phyloP scores from a whole-genome alignment of 2,797 vertebrate species.

The Garrulus glandarius region DNA sequence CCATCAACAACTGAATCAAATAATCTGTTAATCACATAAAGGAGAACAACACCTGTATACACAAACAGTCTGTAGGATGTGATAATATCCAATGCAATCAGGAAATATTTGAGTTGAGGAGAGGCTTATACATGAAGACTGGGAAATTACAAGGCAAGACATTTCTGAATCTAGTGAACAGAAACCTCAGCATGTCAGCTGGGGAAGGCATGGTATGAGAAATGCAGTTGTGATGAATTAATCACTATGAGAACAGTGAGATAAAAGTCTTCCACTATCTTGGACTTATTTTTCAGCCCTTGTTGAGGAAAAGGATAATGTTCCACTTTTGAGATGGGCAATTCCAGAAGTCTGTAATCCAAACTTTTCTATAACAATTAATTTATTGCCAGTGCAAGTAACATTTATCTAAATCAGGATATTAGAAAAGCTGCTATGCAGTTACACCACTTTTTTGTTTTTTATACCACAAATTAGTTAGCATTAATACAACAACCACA shows the following conservation, averaged over 20 bases:
- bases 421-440: background rate
- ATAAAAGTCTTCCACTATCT: background rate
- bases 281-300: background rate
- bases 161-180: slow-evolving; percentile 60
- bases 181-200: slow-evolving; percentile 11
- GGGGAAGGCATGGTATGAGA: background rate
- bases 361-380: background rate
- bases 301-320: background rate
- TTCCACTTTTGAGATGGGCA: background rate
- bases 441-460: background rate
- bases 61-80: slow-evolving; percentile 46
- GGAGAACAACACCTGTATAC: slow-evolving; percentile 46
- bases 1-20: slow-evolving; percentile 54
- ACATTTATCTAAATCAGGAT: background rate
- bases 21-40: slow-evolving; percentile 67
- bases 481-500: background rate
- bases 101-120: slow-evolving; percentile 61
- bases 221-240: slow-evolving; percentile 48
- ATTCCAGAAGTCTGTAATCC: background rate
- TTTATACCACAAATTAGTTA: background rate
- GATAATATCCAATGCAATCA: slow-evolving; percentile 67
- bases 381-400: background rate
- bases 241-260: slow-evolving; percentile 17
- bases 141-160: slow-evolving; percentile 56
- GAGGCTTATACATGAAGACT: slow-evolving; percentile 48